Evolutionary conservation across 2,888 invertebrate genomes (phyloP), one percentile per base, ranked within the genome.

Genomic region (Heliconius sara): DNA sequence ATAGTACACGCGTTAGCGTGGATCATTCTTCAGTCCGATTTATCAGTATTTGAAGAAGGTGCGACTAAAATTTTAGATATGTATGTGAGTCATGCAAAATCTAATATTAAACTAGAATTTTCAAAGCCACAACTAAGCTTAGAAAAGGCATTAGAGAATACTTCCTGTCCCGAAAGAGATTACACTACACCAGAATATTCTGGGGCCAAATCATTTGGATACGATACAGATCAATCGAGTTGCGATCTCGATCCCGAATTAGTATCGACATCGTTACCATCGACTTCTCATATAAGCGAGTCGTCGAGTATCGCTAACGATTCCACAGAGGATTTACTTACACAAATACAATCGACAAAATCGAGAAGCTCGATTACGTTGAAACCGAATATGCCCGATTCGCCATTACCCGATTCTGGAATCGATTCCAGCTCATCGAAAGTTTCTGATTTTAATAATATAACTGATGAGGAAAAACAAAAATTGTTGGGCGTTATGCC

Each of bases 401-500:
- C 95, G 0, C 95, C 95, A 0, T 82, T 95, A 73, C 95, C 95
- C 0, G 95, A 95, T 85, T 94, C 94, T 1, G 95, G 94, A 2
- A 88, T 93, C 2, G 95, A 95, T 75, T 92, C 93, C 0, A 89
- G 87, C 82, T 90, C 92, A 2, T 92, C 94, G 0, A 94, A 94
- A 87, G 85, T 85, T 0, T 87, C 93, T 0, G 96, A 96, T 86
- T 92, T 96, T 80, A 94, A 96, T 76, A 99, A 98, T 91, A 97
- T 98, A 30, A 99, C 99, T 0, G 99, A 99, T 88, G 99, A 99
- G 90, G 99, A 99, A 88, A 99, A 99, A 88, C 97, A 98, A 86
- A 96, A 97, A 81, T 81, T 95, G n/a, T 87, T 93, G 10, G 87
- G 89, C 60, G 90, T 87, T 1, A 83, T 87, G 22, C 85, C 91